phyloP scores from a whole-genome alignment of 2,797 vertebrate genomes.

The Scolopax rusticola region DNA sequence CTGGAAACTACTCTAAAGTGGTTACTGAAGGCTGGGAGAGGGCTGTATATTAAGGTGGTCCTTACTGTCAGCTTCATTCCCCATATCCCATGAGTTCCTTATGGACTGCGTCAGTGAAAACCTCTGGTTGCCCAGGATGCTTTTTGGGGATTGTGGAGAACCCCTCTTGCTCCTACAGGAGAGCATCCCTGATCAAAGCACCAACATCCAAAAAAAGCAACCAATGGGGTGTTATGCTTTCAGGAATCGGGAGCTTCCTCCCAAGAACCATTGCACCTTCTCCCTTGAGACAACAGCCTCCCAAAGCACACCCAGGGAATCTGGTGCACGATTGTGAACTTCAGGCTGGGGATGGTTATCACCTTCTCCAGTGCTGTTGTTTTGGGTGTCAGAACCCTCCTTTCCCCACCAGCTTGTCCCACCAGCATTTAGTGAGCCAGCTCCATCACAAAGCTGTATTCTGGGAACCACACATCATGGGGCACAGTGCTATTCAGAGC shows the following conservation, averaged over 20 bases:
- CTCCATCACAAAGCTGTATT: neutral
- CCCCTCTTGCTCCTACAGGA: neutral
- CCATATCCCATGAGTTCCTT: neutral
- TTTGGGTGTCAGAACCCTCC: neutral
- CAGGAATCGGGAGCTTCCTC: neutral
- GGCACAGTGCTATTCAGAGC: neutral
- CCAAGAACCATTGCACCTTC: neutral
- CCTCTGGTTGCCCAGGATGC: neutral
- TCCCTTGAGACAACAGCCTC: neutral
- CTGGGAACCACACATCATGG: accelerated
- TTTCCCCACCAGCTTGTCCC: neutral
- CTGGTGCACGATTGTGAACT: neutral
- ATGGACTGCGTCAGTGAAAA: neutral
- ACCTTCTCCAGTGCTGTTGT: neutral
- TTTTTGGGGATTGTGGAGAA: neutral
- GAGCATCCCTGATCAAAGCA: neutral
- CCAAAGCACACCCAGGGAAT: neutral
- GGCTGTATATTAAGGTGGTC: neutral
- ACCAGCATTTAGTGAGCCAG: neutral
- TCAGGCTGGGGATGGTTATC: neutral
- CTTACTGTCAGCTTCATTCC: neutral
- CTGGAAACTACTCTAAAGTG: neutral
- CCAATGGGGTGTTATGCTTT: accelerated
- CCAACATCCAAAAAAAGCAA: neutral
- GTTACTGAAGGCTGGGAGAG: neutral